Percentiles rank a stretch among this genome's conserved stretches.
Conservation (phyloP, 2,113 vertebrate genomes). For the Cynoglossus semilaevis region DNA sequence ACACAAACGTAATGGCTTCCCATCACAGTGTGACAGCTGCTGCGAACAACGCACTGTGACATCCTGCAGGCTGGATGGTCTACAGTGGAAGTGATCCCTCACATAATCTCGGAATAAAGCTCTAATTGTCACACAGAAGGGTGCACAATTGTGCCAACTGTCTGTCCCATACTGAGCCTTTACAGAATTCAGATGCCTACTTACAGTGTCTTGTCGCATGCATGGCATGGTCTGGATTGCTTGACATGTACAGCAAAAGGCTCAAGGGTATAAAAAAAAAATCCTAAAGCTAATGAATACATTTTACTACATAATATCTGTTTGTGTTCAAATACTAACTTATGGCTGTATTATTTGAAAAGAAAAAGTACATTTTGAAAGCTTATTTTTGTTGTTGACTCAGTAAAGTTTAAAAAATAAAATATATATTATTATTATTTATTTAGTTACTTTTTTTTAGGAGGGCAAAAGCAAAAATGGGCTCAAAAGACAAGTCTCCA, state of each 20-base stretch:
- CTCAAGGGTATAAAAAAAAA: too few relatives aligned
- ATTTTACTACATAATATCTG: too few relatives aligned
- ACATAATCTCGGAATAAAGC: conserved; percentile 48
- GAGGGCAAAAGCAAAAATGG: too few relatives aligned
- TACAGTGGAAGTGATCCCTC: conserved; percentile 41
- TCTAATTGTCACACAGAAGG: conserved; percentile 44
- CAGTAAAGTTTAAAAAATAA: too few relatives aligned
- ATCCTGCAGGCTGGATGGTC: conserved; percentile 57
- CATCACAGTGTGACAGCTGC: conserved; percentile 56
- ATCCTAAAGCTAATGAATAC: too few relatives aligned
- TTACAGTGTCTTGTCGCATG: background rate
- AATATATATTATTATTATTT: too few relatives aligned
- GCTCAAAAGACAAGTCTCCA: too few relatives aligned
- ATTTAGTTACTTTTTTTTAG: too few relatives aligned
- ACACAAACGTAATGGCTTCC: conserved; percentile 60
- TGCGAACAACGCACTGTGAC: conserved; percentile 43
- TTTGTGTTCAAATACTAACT: too few relatives aligned
- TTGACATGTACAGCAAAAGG: background rate
- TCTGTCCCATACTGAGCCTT: background rate
- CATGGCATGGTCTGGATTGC: background rate
- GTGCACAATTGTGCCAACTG: conserved; percentile 27
- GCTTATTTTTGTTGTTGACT: too few relatives aligned
- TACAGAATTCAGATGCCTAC: conserved; percentile 7
- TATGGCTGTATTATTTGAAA: too few relatives aligned
- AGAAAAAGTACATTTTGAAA: too few relatives aligned